These are phyloP conservation scores for Psephotus haematonotus DNA, from an alignment of 2,113 vertebrate genomes.

Conservation along the genomic window DNA sequence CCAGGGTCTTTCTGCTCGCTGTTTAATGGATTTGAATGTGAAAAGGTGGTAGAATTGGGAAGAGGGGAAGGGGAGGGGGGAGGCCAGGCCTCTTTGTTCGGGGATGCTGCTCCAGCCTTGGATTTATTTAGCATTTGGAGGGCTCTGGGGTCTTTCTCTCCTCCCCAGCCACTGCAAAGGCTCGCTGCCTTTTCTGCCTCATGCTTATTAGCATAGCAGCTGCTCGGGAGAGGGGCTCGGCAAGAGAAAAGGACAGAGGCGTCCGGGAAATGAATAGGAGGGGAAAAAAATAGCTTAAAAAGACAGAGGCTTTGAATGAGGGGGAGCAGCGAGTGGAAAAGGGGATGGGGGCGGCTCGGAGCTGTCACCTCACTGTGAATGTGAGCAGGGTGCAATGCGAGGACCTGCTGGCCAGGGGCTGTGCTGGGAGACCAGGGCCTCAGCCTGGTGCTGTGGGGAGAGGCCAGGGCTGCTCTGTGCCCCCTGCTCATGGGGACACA, in stretches of 20 bases:
- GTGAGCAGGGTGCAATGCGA: not conserved
- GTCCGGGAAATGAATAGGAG: conserved; percentile 87
- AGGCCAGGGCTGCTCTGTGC: not conserved
- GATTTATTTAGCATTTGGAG: conserved; percentile 82
- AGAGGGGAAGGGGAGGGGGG: conserved; percentile 42
- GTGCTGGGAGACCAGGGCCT: rapidly evolving
- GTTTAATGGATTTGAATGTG: conserved; percentile 94
- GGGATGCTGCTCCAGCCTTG: conserved; percentile 73
- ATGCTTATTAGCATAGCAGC: conserved; percentile 96
- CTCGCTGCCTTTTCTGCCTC: conserved; percentile 65
- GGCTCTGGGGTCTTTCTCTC: conserved; percentile 72
- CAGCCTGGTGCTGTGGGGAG: not conserved
- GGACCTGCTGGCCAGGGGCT: not conserved
- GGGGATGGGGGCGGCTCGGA: conserved; percentile 7
- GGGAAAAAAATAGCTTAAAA: conserved; percentile 82
- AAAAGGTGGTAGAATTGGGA: conserved; percentile 79
- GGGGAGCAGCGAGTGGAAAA: conserved; percentile 58
- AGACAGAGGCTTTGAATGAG: conserved; percentile 80
- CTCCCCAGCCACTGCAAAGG: conserved; percentile 40
- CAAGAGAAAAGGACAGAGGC: conserved; percentile 77
- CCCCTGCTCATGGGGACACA: not conserved
- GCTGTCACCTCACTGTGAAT: conserved; percentile 25
- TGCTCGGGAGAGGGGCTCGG: conserved; percentile 81
- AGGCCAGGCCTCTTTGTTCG: conserved; percentile 75
- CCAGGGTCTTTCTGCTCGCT: conserved; percentile 81